These are phyloP conservation scores for Polydrusus cervinus DNA, from an alignment of 2,888 invertebrate genomes.

Conservation along the genomic window DNA sequence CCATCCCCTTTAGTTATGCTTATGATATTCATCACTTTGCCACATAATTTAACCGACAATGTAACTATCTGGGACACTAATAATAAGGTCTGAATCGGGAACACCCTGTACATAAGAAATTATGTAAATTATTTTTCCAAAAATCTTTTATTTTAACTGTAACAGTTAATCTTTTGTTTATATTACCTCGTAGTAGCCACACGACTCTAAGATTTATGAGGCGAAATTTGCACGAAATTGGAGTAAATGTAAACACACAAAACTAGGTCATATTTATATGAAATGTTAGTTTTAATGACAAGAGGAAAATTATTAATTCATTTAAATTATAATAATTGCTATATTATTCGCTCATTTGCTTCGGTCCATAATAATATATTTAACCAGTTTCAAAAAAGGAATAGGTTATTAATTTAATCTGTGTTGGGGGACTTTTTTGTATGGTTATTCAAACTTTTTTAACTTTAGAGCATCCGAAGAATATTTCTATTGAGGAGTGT, in stretches of 20 bases:
- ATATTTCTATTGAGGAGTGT: too few relatives aligned
- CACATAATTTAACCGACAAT: too few relatives aligned
- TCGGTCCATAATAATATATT: too few relatives aligned
- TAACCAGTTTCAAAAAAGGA: too few relatives aligned
- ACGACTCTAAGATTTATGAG: conserved; percentile 34
- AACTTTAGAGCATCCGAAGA: too few relatives aligned
- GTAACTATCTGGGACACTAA: too few relatives aligned
- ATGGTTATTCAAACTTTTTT: too few relatives aligned
- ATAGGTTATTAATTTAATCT: too few relatives aligned
- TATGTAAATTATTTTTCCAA: conserved; percentile 7
- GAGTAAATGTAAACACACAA: conserved; percentile 11
- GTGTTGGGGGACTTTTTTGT: too few relatives aligned
- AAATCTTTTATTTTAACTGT: conserved; percentile 9
- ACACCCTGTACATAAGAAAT: neutral
- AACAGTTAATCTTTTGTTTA: conserved; percentile 27
- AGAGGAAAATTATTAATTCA: conserved; percentile 13
- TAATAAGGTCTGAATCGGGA: too few relatives aligned
- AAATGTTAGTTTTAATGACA: conserved; percentile 2
- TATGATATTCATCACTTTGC: too few relatives aligned
- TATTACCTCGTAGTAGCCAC: conserved; percentile 22
- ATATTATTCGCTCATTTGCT: neutral
- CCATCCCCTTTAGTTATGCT: too few relatives aligned
- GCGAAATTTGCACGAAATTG: conserved; percentile 16
- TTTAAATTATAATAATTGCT: neutral
- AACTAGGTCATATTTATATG: conserved; percentile 28